Base-by-base conservation (phyloP, 1,140 invertebrate species). In the Liolophura sinensis region DNA sequence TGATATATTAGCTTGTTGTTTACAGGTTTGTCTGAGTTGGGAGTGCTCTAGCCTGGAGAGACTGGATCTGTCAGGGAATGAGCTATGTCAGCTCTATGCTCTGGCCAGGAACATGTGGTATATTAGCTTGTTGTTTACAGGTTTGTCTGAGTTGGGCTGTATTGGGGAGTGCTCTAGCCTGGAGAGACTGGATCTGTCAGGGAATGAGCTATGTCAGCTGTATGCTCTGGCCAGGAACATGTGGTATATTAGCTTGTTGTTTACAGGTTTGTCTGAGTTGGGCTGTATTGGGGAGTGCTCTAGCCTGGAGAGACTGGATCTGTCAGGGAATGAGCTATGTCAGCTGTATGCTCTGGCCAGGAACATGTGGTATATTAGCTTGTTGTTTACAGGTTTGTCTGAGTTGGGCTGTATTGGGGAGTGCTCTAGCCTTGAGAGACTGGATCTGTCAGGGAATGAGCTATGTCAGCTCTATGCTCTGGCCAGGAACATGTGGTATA, bases 131-230 rank as follows among this genome's bases (percentile, higher is more conserved):
- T 46, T 48, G 40, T 47, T 68, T 71, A 1, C 64, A 81, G 79
- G 70, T 25, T 69, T 82, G 6, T 62, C 47, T 50, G 80, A 82
- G 52, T 68, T 82, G 27, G n/a, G n/a, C n/a, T n/a, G n/a, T n/a
- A n/a, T n/a, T n/a, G n/a, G n/a, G 80, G 80, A 82, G 61, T 82
- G 80, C 65, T 56, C 68, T 16, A 56, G 68, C 4, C 58, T 82
- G 24, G 75, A 82, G 55, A 65, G 73, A 27, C 62, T 81, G 16
- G 78, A 81, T 71, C 47, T 81, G 14, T 80, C 79, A 0, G 67
- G 74, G 20, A 82, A 82, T 71, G 64, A 73, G 20, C 57, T 82
- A 22, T 73, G 60, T 31, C 73, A 69, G 54, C 69, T 82, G 0
- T 72, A 75, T 54, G 74, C 78, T 54, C 56, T 82, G 16, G 76